A percentile compares a stretch with the other conserved stretches of the same genome.
phyloP scores from a whole-genome alignment of 2,797 vertebrate species.

The Setipinna tenuifilis region DNA sequence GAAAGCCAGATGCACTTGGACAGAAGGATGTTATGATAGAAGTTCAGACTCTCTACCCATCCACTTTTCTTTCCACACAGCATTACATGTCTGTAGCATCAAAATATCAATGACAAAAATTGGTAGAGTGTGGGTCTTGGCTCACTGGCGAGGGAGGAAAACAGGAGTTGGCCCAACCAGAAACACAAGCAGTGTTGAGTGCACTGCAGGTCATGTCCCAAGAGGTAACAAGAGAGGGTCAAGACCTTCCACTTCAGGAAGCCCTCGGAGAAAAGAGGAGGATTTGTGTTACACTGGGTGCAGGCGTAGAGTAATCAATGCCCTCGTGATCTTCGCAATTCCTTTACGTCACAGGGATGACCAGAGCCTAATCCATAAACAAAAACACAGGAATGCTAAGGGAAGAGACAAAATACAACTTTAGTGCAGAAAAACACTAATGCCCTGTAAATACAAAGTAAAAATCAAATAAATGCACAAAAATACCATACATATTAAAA shows the following conservation, averaged over 20 bases:
- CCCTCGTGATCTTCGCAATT: constrained; percentile 52
- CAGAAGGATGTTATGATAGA: too few relatives aligned
- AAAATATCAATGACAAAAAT: neutral
- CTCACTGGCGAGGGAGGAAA: neutral
- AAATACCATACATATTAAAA: too few relatives aligned
- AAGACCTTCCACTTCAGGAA: constrained; percentile 46
- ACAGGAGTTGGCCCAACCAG: neutral
- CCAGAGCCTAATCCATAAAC: neutral
- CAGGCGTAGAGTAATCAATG: constrained; percentile 61
- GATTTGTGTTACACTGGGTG: constrained; percentile 60
- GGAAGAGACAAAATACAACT: neutral
- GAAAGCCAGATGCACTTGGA: too few relatives aligned
- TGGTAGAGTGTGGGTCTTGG: neutral
- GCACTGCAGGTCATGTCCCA: constrained; percentile 48
- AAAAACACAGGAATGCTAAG: neutral
- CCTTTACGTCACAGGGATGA: constrained; percentile 32
- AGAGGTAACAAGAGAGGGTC: constrained; percentile 65
- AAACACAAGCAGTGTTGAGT: neutral
- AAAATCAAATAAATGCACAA: neutral
- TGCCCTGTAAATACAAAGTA: neutral
- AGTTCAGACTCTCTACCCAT: too few relatives aligned
- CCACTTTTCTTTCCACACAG: neutral
- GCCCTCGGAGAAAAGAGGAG: constrained; percentile 45
- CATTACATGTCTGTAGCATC: neutral
- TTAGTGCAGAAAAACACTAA: too few relatives aligned